Percentiles rank a stretch among this genome's conserved stretches.
These are phyloP conservation scores for Nomada fabriciana DNA, from an alignment of 2,888 invertebrate genomes.

Conservation along the genomic window DNA sequence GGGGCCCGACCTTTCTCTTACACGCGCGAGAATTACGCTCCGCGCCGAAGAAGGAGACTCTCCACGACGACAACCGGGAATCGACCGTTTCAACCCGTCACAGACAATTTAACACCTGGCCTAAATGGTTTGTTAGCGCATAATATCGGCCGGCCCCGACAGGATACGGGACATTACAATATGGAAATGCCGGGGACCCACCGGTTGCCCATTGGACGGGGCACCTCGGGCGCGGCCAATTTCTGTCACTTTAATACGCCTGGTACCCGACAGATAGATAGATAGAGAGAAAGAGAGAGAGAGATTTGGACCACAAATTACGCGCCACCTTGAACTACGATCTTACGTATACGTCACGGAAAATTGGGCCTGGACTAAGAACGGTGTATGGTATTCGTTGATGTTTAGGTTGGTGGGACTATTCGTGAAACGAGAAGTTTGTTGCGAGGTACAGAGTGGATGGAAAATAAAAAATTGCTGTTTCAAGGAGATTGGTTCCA, in stretches of 20 bases:
- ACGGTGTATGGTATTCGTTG: too few relatives aligned
- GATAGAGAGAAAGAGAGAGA: conserved; percentile 3
- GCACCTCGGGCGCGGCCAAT: conserved; percentile 81
- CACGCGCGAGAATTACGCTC: conserved; percentile 53
- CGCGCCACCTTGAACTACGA: too few relatives aligned
- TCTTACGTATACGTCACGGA: too few relatives aligned
- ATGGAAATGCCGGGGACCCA: conserved; percentile 81
- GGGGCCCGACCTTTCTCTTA: conserved; percentile 61
- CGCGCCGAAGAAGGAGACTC: conserved; percentile 26
- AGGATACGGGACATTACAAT: conserved; percentile 83
- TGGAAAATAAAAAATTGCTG: too few relatives aligned
- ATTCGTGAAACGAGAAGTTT: too few relatives aligned
- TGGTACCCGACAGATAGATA: conserved; percentile 28
- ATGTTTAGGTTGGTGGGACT: too few relatives aligned
- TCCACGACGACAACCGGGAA: conserved; percentile 52
- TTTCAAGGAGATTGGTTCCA: too few relatives aligned
- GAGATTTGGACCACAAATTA: too few relatives aligned
- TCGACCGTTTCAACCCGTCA: conserved; percentile 79
- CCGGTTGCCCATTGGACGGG: conserved; percentile 67
- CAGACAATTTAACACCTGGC: conserved; percentile 84
- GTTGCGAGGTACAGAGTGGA: too few relatives aligned
- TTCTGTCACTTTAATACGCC: conserved; percentile 79
- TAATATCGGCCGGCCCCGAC: conserved; percentile 78
- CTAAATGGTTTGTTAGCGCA: conserved; percentile 83
- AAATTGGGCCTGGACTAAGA: too few relatives aligned